Evolutionary conservation across 2,888 invertebrate species (phyloP).

Genomic region (Synergus japonicus): DNA sequence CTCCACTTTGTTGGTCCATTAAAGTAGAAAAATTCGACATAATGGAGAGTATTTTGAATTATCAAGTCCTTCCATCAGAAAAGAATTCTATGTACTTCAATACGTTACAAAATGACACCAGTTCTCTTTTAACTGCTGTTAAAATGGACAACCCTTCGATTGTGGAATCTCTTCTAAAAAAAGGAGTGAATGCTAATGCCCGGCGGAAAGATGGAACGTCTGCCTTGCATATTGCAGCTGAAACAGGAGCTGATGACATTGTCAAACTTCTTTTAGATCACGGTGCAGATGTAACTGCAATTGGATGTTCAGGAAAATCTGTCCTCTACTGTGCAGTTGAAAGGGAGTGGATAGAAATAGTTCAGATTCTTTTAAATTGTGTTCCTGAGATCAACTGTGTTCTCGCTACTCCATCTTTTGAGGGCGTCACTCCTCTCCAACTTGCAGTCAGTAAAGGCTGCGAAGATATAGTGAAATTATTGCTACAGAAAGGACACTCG

Average conservation of each 20-base stretch:
- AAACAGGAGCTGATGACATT: not conserved
- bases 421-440: not conserved
- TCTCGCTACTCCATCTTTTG: not conserved
- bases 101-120: not conserved
- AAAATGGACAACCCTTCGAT: not conserved
- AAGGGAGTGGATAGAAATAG: not conserved
- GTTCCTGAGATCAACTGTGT: not conserved
- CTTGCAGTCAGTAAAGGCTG: not conserved
- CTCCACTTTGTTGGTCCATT: conserved; percentile 20
- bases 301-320: not conserved
- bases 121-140: conserved; percentile 3
- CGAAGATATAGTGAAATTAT: not conserved
- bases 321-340: not conserved
- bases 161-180: conserved; percentile 7
- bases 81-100: not conserved
- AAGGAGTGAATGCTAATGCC: not conserved
- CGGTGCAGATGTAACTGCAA: conserved; percentile 4
- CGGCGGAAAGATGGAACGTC: conserved; percentile 13
- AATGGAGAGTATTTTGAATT: not conserved
- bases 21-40: not conserved
- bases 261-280: not conserved
- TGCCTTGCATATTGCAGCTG: not conserved
- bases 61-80: not conserved
- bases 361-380: not conserved
- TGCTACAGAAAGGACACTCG: not conserved